Percentiles rank a stretch among this genome's conserved stretches.
These are phyloP conservation scores for Trachelipus rathkii DNA, from an alignment of 1,140 invertebrate genomes.

Conservation along the genomic window DNA sequence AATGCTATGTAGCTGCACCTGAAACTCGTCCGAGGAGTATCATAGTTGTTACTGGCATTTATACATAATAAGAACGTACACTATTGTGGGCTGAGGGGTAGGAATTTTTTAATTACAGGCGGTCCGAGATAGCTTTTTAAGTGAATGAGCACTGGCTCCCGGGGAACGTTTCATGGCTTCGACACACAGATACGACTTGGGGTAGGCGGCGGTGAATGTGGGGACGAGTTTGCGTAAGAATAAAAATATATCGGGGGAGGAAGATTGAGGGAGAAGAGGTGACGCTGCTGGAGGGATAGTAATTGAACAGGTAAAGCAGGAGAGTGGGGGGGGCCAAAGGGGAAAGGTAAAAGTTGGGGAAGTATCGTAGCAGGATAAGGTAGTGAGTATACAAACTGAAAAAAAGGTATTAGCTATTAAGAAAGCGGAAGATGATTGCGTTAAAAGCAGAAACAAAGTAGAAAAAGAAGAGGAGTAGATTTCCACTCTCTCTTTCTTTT, in stretches of 20 bases:
- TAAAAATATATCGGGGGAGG: background rate
- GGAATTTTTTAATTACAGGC: too few species aligned
- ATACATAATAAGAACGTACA: background rate
- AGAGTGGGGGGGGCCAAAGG: background rate
- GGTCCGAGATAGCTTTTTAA: conserved; percentile 4
- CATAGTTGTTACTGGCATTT: conserved; percentile 5
- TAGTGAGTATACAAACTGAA: background rate
- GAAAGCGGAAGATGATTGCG: too few species aligned
- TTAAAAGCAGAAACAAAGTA: too few species aligned
- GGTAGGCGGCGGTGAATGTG: background rate
- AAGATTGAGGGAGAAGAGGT: background rate
- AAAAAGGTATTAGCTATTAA: too few species aligned
- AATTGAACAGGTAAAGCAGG: background rate
- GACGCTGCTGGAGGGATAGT: background rate
- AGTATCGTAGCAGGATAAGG: conserved; percentile 3
- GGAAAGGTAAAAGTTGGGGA: background rate
- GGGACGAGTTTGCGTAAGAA: background rate
- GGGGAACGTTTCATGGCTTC: background rate
- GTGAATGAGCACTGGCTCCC: conserved; percentile 2
- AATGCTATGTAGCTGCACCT: conserved; percentile 7
- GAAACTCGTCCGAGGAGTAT: background rate
- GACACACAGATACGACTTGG: background rate
- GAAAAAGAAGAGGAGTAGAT: too few species aligned
- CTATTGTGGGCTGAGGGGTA: background rate
- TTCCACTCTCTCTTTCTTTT: too few species aligned